Evolutionary conservation across 2,797 vertebrate genomes (phyloP).

Genomic region (Steatocranus sp.): DNA sequence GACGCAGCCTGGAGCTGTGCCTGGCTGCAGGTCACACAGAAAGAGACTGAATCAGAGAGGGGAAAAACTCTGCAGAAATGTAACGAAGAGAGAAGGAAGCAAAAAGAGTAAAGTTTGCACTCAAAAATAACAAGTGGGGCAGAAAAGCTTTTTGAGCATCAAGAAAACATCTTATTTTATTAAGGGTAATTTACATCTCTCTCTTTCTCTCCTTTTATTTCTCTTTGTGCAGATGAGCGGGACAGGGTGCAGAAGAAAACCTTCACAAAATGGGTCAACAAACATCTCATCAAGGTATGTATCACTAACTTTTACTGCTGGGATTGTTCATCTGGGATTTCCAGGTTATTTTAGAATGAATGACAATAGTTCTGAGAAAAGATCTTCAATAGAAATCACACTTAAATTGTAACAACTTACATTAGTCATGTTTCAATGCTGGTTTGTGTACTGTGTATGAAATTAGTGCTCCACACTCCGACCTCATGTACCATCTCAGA

Average conservation of each 20-base stretch:
- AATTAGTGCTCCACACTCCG: neutral
- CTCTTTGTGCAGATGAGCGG: slow-evolving; percentile 84
- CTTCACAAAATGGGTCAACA: slow-evolving; percentile 99
- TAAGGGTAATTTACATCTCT: slow-evolving; percentile 31
- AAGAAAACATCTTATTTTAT: neutral
- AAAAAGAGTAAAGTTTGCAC: neutral
- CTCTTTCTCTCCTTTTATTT: neutral
- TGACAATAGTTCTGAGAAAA: neutral
- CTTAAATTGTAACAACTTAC: neutral
- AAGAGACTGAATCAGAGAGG: neutral
- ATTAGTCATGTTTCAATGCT: neutral
- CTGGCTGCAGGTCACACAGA: slow-evolving; percentile 5
- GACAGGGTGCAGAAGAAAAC: slow-evolving; percentile 99
- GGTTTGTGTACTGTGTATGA: neutral
- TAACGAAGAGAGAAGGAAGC: neutral
- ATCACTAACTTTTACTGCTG: neutral
- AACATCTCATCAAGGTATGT: slow-evolving; percentile 97
- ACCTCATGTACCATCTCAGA: neutral
- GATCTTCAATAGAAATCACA: neutral
- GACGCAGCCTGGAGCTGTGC: slow-evolving; percentile 5
- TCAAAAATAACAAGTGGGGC: neutral
- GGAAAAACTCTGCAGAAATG: neutral
- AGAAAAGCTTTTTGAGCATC: neutral
- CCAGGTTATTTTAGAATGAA: neutral
- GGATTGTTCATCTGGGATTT: neutral